Base-by-base conservation (phyloP, 2,888 invertebrate genomes). In the Atherix ibis region DNA sequence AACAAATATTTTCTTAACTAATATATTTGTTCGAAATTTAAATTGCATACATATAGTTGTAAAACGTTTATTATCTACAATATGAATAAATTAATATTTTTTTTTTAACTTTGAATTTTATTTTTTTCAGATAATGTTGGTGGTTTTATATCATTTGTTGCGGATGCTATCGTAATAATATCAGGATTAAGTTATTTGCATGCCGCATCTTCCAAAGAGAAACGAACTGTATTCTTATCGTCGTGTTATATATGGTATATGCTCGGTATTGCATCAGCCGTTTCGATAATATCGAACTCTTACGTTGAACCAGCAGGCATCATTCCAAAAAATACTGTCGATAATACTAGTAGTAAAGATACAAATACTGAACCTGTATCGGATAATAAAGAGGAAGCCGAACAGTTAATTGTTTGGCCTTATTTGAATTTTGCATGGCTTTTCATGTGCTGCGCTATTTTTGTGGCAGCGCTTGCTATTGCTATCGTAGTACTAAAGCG, bases 381-480 rank as follows among this genome's bases (percentile, higher is more conserved):
- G 13, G 18, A 35, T 13, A 12, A 30, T 5, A n/a, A n/a, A n/a
- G n/a, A n/a, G n/a, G n/a, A n/a, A n/a, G n/a, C n/a, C n/a, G n/a
- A n/a, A 19, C 5, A 5, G 5, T 6, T 19, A 19, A 6, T 19
- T 19, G 9, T 19, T 19, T n/a, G n/a, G n/a, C 22, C 22, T 6
- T 55, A 54, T 41, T 45, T 52, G 18, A 43, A 50, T 22, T 54
- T 55, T 38, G 56, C 54, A 0, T 52, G 45, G 1, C 48, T 53
- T 2, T 55, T 54, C 42, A 32, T 56, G 4, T 45, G 48, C 13
- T 41, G 52, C 14, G 36, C 53, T 0, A 34, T 46, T 4, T 41
- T 41, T 3, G 40, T 47, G 22, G 31, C 53, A 34, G 45, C 44
- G 15, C 29, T 54, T 1, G 38, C 54, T 2, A 44, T 52, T 25